phyloP scores from a whole-genome alignment of 1,140 invertebrate species.

The Cyrtorhinus lividipennis region DNA sequence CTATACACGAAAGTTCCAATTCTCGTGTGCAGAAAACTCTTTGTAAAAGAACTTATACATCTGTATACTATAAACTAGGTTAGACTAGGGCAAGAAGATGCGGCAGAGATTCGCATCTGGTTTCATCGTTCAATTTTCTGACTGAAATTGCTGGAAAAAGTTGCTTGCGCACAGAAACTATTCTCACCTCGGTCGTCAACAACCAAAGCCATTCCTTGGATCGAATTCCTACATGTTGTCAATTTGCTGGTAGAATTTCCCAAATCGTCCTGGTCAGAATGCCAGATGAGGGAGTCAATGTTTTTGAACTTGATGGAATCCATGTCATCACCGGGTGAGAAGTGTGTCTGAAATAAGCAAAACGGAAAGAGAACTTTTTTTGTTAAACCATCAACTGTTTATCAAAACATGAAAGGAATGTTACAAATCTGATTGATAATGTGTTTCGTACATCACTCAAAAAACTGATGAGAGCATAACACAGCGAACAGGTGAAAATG shows the following conservation, averaged over 20 bases:
- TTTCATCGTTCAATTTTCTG: no score
- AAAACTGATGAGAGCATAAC: conserved; percentile 54
- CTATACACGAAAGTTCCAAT: no score
- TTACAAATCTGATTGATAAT: neutral
- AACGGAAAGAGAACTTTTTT: no score
- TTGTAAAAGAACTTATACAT: no score
- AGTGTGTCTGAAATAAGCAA: conserved; percentile 20
- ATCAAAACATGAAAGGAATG: no score
- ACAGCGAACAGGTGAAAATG: conserved; percentile 52
- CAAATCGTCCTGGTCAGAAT: conserved; percentile 25
- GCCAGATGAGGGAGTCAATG: conserved; percentile 29
- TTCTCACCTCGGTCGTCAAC: conserved; percentile 70
- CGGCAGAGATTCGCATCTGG: no score
- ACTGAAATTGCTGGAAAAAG: conserved; percentile 23
- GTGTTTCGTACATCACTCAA: conserved; percentile 38
- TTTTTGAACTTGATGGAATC: conserved; percentile 23
- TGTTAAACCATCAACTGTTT: no score
- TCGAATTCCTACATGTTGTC: conserved; percentile 61
- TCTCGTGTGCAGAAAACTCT: no score
- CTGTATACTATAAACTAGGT: no score
- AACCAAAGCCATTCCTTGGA: conserved; percentile 71
- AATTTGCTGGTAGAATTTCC: conserved; percentile 25
- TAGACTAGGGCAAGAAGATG: no score
- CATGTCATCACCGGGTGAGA: conserved; percentile 22
- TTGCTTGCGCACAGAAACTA: no score